These are phyloP conservation scores for Pungitius pungitius DNA, from an alignment of 2,113 vertebrate species.

Conservation along the genomic window DNA sequence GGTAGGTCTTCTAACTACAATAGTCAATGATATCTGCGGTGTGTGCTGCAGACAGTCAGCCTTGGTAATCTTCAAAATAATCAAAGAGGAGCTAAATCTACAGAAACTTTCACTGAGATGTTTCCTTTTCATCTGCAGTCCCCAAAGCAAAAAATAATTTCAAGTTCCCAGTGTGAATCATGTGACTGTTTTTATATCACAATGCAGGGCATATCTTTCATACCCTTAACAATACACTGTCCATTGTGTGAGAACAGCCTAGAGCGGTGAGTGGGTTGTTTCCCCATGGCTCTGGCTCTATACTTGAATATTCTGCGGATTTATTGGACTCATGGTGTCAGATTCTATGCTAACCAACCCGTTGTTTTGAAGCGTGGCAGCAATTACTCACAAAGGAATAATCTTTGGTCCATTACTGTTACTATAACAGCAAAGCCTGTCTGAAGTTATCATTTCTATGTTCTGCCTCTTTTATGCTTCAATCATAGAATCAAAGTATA, in stretches of 20 bases:
- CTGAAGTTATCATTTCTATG: neutral
- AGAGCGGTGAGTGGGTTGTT: slow-evolving; percentile 53
- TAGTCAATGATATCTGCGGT: slow-evolving; percentile 47
- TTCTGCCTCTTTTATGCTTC: neutral
- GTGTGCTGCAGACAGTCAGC: slow-evolving; percentile 8
- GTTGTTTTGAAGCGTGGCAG: slow-evolving; percentile 29
- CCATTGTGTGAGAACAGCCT: slow-evolving; percentile 39
- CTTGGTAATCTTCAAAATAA: slow-evolving; percentile 47
- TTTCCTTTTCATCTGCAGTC: slow-evolving; percentile 25
- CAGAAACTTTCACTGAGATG: slow-evolving; percentile 14
- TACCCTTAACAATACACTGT: slow-evolving; percentile 30
- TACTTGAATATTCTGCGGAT: slow-evolving; percentile 51
- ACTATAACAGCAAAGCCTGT: slow-evolving; percentile 25
- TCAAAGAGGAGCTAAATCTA: slow-evolving; percentile 26
- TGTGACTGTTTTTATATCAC: slow-evolving; percentile 39
- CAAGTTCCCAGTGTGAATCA: slow-evolving; percentile 36
- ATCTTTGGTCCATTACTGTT: slow-evolving; percentile 34
- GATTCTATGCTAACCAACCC: slow-evolving; percentile 33
- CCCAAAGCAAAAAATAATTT: slow-evolving; percentile 12
- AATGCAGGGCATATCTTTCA: slow-evolving; percentile 23
- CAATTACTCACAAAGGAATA: slow-evolving; percentile 42
- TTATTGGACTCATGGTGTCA: slow-evolving; percentile 52
- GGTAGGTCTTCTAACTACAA: slow-evolving; percentile 39
- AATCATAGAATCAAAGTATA: neutral
- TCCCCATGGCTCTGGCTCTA: slow-evolving; percentile 41